phyloP scores from a whole-genome alignment of 2,797 vertebrate genomes.

The Fundulus diaphanus region DNA sequence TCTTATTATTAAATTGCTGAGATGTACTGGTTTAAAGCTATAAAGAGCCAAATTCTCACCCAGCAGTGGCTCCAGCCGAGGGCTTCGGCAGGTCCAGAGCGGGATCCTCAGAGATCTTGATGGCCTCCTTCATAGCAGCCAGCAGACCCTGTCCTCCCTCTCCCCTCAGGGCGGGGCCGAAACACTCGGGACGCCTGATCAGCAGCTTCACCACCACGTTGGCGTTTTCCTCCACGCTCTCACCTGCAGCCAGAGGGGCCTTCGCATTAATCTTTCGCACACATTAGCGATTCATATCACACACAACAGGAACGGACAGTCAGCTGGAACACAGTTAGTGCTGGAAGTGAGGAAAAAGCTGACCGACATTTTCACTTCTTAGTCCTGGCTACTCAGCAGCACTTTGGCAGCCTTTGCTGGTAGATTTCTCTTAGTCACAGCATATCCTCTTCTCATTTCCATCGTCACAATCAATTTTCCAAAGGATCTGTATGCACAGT shows the following conservation, averaged over 20 bases:
- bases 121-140: slow-evolving; percentile 93
- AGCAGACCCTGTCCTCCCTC: slow-evolving; percentile 96
- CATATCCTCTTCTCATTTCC: slow-evolving; percentile 9
- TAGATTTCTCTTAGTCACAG: slow-evolving; percentile 2
- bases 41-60: slow-evolving; percentile 70
- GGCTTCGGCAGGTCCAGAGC: slow-evolving; percentile 87
- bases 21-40: slow-evolving; percentile 3
- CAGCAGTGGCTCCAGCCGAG: slow-evolving; percentile 78
- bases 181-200: slow-evolving; percentile 95
- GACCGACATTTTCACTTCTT: slow-evolving; percentile 13
- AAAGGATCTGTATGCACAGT: not conserved
- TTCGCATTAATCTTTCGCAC: not conserved
- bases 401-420: slow-evolving; percentile 8
- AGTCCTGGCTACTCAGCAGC: slow-evolving; percentile 15
- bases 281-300: not conserved
- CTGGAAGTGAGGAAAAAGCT: slow-evolving; percentile 16
- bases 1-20: not conserved
- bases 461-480: not conserved
- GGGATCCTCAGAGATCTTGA: slow-evolving; percentile 94
- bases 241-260: slow-evolving; percentile 78
- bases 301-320: slow-evolving; percentile 1
- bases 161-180: slow-evolving; percentile 94
- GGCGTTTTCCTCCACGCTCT: slow-evolving; percentile 98
- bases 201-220: slow-evolving; percentile 98
- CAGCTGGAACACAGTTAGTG: not conserved